Percentiles rank a stretch among this genome's conserved stretches.
These are phyloP conservation scores for Raja brachyura DNA, from an alignment of 2,113 vertebrate genomes.

Conservation along the genomic window DNA sequence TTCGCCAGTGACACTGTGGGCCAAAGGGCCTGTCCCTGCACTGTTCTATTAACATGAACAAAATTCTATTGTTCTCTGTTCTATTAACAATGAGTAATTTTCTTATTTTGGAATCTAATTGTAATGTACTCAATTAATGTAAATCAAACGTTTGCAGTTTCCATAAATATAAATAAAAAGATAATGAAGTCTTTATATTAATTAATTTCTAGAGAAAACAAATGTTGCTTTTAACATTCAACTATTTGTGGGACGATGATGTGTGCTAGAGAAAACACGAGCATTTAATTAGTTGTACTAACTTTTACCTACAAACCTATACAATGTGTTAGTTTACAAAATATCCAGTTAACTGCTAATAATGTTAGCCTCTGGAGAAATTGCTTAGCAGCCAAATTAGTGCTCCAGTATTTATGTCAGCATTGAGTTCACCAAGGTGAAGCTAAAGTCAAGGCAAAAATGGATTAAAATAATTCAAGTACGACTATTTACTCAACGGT, in stretches of 20 bases:
- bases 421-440: background rate
- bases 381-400: background rate
- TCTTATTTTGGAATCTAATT: background rate
- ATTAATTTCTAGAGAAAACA: background rate
- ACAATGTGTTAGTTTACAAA: background rate
- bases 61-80: too few species aligned
- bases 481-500: too few species aligned
- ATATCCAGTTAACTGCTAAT: background rate
- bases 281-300: background rate
- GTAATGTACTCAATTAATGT: background rate
- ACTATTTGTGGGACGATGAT: background rate
- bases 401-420: background rate
- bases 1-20: too few species aligned
- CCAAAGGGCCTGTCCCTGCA: too few species aligned
- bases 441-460: too few species aligned
- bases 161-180: background rate
- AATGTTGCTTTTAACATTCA: background rate
- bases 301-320: background rate
- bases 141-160: constrained; percentile 11
- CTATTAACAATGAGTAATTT: background rate
- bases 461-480: too few species aligned
- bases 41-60: background rate
- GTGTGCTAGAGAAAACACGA: too few species aligned
- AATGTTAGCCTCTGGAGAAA: background rate
- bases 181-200: background rate